phyloP scores from a whole-genome alignment of 2,797 vertebrate genomes.

The Bryconaethiops microstoma region DNA sequence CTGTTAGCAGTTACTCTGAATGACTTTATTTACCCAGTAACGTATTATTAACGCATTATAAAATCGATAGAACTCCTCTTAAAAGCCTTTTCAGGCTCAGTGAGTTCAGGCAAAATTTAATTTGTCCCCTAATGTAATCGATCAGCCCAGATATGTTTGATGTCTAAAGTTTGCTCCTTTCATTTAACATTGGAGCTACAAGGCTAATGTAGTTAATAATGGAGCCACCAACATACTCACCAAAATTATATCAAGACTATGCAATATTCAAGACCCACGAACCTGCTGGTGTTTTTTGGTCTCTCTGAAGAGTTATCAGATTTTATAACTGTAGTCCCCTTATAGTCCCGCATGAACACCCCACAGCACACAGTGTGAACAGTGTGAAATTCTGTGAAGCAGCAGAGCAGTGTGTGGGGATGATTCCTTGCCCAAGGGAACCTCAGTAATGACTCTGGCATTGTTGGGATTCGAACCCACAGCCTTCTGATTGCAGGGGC shows the following conservation, averaged over 20 bases:
- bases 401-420: no score
- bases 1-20: neutral
- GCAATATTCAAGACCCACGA: no score
- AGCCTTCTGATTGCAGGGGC: no score
- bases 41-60: neutral
- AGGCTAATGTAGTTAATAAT: neutral
- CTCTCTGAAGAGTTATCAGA: constrained; percentile 18
- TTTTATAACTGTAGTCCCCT: neutral
- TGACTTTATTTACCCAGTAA: neutral
- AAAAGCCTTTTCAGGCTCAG: neutral
- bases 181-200: neutral
- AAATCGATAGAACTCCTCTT: neutral
- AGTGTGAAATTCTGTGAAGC: no score
- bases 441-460: no score
- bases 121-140: no score
- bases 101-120: neutral
- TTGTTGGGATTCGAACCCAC: no score
- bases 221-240: no score
- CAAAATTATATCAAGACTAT: no score
- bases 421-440: no score
- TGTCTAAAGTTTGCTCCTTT: neutral
- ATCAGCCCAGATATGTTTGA: neutral
- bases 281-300: neutral
- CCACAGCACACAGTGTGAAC: no score
- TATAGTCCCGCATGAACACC: no score